Base-by-base conservation (phyloP, 2,113 vertebrate species). In the Hippocampus guttulatus region DNA sequence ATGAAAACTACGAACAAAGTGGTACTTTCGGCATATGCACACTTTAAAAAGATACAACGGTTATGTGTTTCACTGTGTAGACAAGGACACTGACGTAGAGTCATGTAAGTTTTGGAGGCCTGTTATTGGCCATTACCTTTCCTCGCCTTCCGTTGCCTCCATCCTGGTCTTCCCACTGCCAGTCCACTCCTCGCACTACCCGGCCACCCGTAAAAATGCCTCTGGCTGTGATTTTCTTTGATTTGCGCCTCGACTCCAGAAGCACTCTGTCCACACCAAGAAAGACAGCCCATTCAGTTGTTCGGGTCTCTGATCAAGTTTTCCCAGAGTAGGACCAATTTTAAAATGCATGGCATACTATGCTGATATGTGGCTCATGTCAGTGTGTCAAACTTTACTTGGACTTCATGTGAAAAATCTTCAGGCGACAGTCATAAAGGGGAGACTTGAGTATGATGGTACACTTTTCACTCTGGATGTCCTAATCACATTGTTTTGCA, bases 111-210 rank as follows among this genome's bases (percentile, higher is more conserved):
- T 61, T 61, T 61, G 58, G 63, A 43, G 40, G 11, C 6, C 5
- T 27, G 14, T 25, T 25, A 25, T 27, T 47, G 43, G 64, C n/a
- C 52, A 27, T 25, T 91, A 96, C 97, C 94, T 99, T 99, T 88
- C 97, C 97, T 88, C 97, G 95, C 57, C 97, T 95, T 14, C 96
- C 97, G n/a, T 98, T 99, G 82, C 97, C 97, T 68, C 97, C 97
- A 74, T 99, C 97, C 89, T 99, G 97, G 87, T 99, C 97, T 90
- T 99, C 97, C 97, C 97, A 99, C 57, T 99, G 97, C 97, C 97
- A 99, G 89, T 99, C 97, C 73, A 99, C 97, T 75, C 97, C 97
- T 81, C 97, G 93, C 33, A 99, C 97, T 67, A 99, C 97, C 18
- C 97, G 93, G 75, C 96, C 97, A 62, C 97, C 96, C 67, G 96